Evolutionary conservation across 2,113 vertebrate species (phyloP), one percentile per base, ranked within the genome.

Genomic region (Pavo muticus): DNA sequence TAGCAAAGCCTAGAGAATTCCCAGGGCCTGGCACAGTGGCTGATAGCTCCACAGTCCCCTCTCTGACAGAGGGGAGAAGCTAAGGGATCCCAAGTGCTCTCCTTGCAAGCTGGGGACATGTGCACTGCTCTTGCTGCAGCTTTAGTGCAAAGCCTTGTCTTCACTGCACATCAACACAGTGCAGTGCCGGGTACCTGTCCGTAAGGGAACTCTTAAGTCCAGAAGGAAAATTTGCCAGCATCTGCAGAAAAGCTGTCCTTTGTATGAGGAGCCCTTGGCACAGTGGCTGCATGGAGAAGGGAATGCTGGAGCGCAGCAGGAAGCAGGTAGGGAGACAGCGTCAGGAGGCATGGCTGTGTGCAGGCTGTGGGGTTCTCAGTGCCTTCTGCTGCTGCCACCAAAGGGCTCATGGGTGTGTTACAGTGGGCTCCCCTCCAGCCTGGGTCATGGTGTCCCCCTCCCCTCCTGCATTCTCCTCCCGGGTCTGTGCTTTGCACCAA

Each of bases 401-500:
- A 86, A 75, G 29, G 57, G 7, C 63, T 50, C 6, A 3, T 9
- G 61, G 57, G 30, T 3, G 2, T 50, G 67, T 45, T 63, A 83
- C 24, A 25, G 67, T n/a, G 24, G 39, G 45, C 73, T 63, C 69
- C 54, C 87, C 35, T 94, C 30, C 70, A 50, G 63, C 24, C 54
- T 40, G 37, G 37, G 30, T 61, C 47, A 30, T 39, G 14, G 19
- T 61, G 47, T 61, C 47, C 52, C 20, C 10, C 18, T 83, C 14
- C 35, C 12, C 21, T 81, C 57, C 52, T 75, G 20, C 39, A 86
- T 87, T 92, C 83, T 60, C 69, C 76, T 84, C 83, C 67, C 40
- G 70, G 60, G 91, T 96, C 92, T 94, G 65, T 76, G 96, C 94
- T 25, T 93, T 93, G 91, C 95, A 88, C 87, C 96, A 96, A 97